Evolutionary conservation across 2,888 invertebrate species (phyloP).

Genomic region (Mayetiola destructor): DNA sequence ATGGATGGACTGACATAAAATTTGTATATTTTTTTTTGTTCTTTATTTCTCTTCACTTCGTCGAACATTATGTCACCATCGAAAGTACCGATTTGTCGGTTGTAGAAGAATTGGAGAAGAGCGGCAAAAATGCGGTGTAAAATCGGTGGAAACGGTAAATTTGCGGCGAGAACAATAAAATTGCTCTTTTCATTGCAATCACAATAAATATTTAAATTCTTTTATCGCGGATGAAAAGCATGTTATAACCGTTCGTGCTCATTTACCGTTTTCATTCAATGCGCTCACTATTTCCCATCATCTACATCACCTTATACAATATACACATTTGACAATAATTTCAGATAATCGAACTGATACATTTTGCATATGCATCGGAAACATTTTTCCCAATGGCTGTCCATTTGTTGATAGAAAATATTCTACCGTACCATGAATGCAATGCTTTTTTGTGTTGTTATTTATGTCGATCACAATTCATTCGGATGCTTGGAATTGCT

Average conservation of each 20-base stretch:
- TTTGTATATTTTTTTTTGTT: not conserved
- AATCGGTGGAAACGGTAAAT: not conserved
- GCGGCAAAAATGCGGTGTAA: not conserved
- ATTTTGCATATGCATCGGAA: not conserved
- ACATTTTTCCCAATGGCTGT: no score
- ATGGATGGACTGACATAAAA: not conserved
- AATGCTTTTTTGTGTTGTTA: slow-evolving; percentile 4
- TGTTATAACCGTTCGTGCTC: not conserved
- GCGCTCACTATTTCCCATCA: not conserved
- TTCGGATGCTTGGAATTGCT: not conserved
- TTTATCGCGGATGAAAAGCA: not conserved
- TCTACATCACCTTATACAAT: no score
- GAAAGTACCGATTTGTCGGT: not conserved
- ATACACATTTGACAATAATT: slow-evolving; percentile 7
- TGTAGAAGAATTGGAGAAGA: not conserved
- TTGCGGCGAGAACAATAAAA: not conserved
- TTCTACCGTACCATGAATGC: no score
- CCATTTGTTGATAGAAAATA: no score
- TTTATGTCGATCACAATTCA: no score
- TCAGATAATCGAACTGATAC: slow-evolving; percentile 5
- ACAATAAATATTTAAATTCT: slow-evolving; percentile 8
- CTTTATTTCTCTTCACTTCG: no score
- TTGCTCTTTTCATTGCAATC: not conserved
- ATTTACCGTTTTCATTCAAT: not conserved
- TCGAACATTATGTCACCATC: not conserved